A percentile compares a stretch with the other conserved stretches of the same genome.
These are phyloP conservation scores for Vombatus ursinus DNA, from an alignment of 2,113 vertebrate species.

Conservation along the genomic window DNA sequence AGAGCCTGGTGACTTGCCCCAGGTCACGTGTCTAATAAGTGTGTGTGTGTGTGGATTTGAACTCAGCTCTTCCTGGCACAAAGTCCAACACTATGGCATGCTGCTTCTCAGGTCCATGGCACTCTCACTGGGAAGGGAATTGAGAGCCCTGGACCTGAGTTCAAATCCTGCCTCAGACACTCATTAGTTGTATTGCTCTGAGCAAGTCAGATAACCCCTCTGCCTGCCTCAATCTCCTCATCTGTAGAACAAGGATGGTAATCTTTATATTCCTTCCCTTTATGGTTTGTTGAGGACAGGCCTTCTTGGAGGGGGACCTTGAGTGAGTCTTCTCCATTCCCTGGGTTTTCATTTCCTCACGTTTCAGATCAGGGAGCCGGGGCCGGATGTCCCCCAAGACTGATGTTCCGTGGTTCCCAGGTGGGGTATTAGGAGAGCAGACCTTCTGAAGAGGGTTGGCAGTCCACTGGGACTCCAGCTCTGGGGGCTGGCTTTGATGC, in stretches of 20 bases:
- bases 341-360: background rate
- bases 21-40: too few relatives aligned
- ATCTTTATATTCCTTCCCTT: background rate
- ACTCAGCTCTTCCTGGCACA: too few relatives aligned
- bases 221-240: background rate
- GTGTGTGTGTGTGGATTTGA: too few relatives aligned
- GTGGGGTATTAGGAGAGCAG: background rate
- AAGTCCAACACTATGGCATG: too few relatives aligned
- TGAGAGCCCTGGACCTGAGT: background rate
- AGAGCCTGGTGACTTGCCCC: too few relatives aligned
- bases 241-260: background rate
- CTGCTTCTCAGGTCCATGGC: too few relatives aligned
- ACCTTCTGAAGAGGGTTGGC: background rate
- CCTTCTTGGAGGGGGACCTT: too few relatives aligned
- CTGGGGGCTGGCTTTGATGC: too few relatives aligned
- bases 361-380: background rate
- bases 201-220: background rate
- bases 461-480: background rate
- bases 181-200: background rate
- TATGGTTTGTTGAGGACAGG: background rate
- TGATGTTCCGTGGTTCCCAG: background rate
- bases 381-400: too few relatives aligned
- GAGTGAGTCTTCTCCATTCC: too few relatives aligned
- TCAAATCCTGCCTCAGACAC: background rate
- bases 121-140: background rate